These are phyloP conservation scores for Drosophila sechellia DNA, from an alignment of 1,140 invertebrate genomes.

Conservation along the genomic window DNA sequence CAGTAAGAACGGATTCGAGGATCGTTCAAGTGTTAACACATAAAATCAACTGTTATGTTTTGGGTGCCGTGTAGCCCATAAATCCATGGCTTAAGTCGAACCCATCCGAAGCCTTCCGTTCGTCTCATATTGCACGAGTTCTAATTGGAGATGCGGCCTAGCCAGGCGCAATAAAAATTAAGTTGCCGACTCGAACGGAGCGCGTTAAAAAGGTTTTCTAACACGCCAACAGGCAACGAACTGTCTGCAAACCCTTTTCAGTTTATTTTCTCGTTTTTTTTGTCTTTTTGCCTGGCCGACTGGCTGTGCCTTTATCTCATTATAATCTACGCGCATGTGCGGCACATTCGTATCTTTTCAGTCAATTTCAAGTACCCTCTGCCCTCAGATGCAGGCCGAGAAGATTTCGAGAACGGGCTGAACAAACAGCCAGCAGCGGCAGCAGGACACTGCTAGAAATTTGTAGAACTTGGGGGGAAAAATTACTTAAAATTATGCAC, in stretches of 20 bases:
- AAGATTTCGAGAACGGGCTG: constrained; percentile 21
- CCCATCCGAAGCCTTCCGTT: constrained; percentile 14
- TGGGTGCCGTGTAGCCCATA: constrained; percentile 5
- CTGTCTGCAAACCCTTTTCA: constrained; percentile 54
- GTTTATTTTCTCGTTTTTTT: constrained; percentile 21
- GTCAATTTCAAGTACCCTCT: constrained; percentile 80
- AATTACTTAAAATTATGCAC: too few species aligned
- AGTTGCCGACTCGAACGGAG: constrained; percentile 30
- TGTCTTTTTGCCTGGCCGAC: constrained; percentile 25
- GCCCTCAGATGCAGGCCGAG: constrained; percentile 50
- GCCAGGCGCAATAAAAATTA: constrained; percentile 58
- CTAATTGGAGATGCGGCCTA: constrained; percentile 46
- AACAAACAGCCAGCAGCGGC: constrained; percentile 58
- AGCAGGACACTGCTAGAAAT: constrained; percentile 4
- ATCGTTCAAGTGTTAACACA: constrained; percentile 28
- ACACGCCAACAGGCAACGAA: constrained; percentile 49
- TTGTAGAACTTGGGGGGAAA: not conserved
- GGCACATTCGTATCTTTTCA: constrained; percentile 76
- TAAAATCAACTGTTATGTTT: constrained; percentile 21
- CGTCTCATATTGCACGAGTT: constrained; percentile 46
- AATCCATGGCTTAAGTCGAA: constrained; percentile 2
- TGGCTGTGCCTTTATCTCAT: constrained; percentile 68
- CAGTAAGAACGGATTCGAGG: constrained; percentile 9
- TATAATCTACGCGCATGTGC: constrained; percentile 80
- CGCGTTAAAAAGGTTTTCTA: constrained; percentile 60